Conservation (phyloP, 2,113 vertebrate genomes). For the Neogobius melanostomus region DNA sequence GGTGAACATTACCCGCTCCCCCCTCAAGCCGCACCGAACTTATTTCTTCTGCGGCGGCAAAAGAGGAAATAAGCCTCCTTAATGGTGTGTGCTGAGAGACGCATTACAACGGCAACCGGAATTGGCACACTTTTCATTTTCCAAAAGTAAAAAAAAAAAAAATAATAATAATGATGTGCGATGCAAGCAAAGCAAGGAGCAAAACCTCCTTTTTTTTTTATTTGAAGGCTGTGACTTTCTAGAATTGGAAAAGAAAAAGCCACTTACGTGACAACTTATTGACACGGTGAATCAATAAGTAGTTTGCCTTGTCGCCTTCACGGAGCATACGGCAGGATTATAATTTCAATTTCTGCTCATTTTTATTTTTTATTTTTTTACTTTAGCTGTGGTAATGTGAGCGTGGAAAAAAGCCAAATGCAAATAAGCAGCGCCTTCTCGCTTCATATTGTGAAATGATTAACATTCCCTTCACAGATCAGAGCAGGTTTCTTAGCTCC, state of each 20-base stretch:
- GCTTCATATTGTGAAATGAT: slow-evolving; percentile 66
- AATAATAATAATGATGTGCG: slow-evolving; percentile 15
- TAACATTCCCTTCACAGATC: slow-evolving; percentile 74
- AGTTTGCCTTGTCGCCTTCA: slow-evolving; percentile 11
- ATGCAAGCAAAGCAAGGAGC: slow-evolving; percentile 7
- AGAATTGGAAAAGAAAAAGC: slow-evolving; percentile 17
- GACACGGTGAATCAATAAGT: slow-evolving; percentile 7
- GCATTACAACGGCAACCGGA: not conserved
- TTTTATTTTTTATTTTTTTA: slow-evolving; percentile 24
- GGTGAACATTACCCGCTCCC: slow-evolving; percentile 18
- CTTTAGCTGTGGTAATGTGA: slow-evolving; percentile 20
- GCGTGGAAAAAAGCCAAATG: slow-evolving; percentile 34
- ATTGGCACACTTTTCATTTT: slow-evolving; percentile 11
- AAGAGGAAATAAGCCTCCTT: slow-evolving; percentile 19
- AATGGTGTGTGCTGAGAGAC: slow-evolving; percentile 17
- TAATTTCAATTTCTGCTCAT: slow-evolving; percentile 20
- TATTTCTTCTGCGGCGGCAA: slow-evolving; percentile 2
- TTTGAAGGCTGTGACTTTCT: slow-evolving; percentile 21
- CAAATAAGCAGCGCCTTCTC: slow-evolving; percentile 52
- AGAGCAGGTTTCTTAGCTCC: slow-evolving; percentile 65
- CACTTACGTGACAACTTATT: slow-evolving; percentile 9
- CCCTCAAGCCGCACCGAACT: slow-evolving; percentile 9
- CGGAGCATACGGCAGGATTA: slow-evolving; percentile 1
- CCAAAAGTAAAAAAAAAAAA: slow-evolving; percentile 19
- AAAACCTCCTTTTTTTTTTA: not conserved